These are phyloP conservation scores for Bursaphelenchus okinawaensis DNA, from an alignment of 2,888 invertebrate species.

Conservation along the genomic window DNA sequence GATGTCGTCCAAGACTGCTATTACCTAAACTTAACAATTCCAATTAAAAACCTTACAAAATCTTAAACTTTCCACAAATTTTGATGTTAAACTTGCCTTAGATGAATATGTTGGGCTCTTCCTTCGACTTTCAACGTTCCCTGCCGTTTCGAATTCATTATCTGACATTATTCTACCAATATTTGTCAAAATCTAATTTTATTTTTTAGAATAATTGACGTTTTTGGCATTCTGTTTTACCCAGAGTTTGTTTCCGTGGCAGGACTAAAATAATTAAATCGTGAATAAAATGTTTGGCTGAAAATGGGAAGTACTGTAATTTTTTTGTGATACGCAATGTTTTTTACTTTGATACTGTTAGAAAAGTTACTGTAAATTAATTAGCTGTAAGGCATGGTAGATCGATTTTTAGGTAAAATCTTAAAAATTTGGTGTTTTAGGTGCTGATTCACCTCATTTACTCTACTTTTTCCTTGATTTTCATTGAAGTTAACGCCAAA, in stretches of 20 bases:
- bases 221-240: background rate
- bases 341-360: no score
- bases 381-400: no score
- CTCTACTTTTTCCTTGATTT: no score
- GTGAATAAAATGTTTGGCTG: background rate
- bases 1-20: slow-evolving; percentile 29
- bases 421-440: no score
- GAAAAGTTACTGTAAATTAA: no score
- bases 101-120: slow-evolving; percentile 6
- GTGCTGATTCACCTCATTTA: no score
- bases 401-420: no score
- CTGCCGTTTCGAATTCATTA: background rate
- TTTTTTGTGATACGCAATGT: no score
- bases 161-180: background rate
- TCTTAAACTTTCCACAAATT: background rate
- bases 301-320: no score
- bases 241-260: background rate
- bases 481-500: no score
- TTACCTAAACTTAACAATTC: no score
- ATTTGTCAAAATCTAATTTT: background rate
- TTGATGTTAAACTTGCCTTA: background rate
- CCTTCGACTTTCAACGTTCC: background rate
- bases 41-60: no score
- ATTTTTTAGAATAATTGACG: background rate
- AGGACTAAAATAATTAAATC: background rate